Conservation (phyloP, 2,113 vertebrate genomes). For the Alces alces region DNA sequence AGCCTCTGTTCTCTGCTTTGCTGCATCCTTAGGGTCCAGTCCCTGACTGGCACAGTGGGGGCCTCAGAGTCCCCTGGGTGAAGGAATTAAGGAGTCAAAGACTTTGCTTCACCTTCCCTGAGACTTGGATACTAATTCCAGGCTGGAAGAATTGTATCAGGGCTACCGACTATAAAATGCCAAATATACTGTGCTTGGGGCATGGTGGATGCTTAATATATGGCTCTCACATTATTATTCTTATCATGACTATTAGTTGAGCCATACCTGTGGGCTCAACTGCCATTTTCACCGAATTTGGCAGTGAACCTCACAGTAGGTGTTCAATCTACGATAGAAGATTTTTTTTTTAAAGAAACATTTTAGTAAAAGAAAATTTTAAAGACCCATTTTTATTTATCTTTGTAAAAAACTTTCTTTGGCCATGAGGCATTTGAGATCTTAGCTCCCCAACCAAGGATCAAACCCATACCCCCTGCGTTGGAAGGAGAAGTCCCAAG, state of each 20-base stretch:
- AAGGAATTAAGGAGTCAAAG: neutral
- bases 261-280: neutral
- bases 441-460: neutral
- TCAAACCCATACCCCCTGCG: neutral
- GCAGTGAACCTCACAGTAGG: neutral
- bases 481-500: neutral
- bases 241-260: neutral
- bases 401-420: neutral
- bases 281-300: neutral
- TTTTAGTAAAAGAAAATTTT: neutral
- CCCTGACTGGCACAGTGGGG: neutral
- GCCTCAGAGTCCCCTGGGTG: neutral
- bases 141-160: neutral
- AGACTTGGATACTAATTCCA: neutral
- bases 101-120: neutral
- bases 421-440: neutral
- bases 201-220: neutral
- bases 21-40: neutral
- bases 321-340: neutral
- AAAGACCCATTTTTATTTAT: neutral
- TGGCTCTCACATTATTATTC: neutral
- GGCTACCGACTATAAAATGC: neutral
- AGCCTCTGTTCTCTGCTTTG: neutral
- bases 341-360: neutral
- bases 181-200: neutral